phyloP scores from a whole-genome alignment of 2,113 vertebrate genomes.

The Pipra filicauda region DNA sequence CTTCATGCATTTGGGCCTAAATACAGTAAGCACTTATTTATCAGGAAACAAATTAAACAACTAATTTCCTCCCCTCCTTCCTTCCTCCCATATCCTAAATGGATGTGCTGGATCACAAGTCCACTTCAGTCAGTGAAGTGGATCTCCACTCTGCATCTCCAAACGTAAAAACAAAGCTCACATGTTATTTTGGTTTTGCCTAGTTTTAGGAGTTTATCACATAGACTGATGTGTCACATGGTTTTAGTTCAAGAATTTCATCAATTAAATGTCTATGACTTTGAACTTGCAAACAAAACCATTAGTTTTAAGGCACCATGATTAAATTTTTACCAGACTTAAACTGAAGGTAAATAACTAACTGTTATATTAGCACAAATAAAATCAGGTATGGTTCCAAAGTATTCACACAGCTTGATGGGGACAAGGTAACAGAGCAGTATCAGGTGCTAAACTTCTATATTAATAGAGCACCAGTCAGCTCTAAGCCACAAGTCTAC shows the following conservation, averaged over 20 bases:
- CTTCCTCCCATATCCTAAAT: background rate
- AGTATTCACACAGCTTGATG: fast-evolving
- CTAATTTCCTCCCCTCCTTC: background rate
- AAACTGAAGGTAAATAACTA: background rate
- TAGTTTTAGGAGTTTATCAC: background rate
- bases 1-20: background rate
- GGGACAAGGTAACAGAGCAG: background rate
- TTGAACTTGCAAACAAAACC: background rate
- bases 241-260: background rate
- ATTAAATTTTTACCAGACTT: background rate
- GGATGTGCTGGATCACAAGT: background rate
- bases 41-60: background rate
- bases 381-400: background rate
- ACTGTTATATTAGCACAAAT: background rate
- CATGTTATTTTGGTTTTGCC: background rate
- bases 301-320: background rate
- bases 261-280: background rate
- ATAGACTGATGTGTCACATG: background rate
- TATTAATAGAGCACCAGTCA: background rate
- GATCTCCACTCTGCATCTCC: background rate
- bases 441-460: background rate
- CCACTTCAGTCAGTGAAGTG: background rate
- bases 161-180: background rate
- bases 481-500: background rate
- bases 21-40: background rate